These are phyloP conservation scores for Myripristis murdjan DNA, from an alignment of 2,797 vertebrate species.

Conservation along the genomic window DNA sequence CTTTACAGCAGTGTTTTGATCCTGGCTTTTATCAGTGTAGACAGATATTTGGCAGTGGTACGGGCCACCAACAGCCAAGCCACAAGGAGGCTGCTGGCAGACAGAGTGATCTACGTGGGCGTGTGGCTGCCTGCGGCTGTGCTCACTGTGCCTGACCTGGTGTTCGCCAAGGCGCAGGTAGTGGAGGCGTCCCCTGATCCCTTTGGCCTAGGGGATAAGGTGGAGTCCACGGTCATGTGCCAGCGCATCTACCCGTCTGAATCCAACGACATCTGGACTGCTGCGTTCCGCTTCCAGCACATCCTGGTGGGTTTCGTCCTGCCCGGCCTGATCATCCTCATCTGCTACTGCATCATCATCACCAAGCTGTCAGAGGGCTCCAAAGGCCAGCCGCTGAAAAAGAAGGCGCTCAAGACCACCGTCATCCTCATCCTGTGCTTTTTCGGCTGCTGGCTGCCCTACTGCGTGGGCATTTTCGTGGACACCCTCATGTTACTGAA, in stretches of 20 bases:
- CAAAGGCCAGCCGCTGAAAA: conserved; percentile 92
- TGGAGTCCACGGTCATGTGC: conserved; percentile 82
- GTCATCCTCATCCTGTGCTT: conserved; percentile 96
- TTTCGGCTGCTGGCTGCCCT: conserved; percentile 97
- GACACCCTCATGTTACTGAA: conserved; percentile 90
- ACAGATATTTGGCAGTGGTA: conserved; percentile 96
- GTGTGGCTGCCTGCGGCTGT: conserved; percentile 95
- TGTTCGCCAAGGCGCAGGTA: conserved; percentile 87
- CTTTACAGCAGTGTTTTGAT: conserved; percentile 97
- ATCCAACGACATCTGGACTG: conserved; percentile 82
- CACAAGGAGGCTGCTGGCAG: conserved; percentile 91
- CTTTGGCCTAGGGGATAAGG: neutral
- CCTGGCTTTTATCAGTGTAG: conserved; percentile 97
- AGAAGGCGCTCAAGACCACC: conserved; percentile 96
- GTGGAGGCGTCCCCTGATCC: conserved; percentile 33
- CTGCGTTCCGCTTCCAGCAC: conserved; percentile 93
- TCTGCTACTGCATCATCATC: conserved; percentile 98
- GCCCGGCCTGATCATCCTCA: conserved; percentile 94
- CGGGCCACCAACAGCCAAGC: conserved; percentile 94
- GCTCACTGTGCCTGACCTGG: conserved; percentile 93
- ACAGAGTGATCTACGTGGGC: conserved; percentile 91
- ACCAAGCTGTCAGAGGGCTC: conserved; percentile 89
- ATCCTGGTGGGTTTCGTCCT: conserved; percentile 95
- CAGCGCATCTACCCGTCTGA: conserved; percentile 90
- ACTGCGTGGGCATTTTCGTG: conserved; percentile 92